Evolutionary conservation across 1,140 invertebrate genomes (phyloP), one percentile per base, ranked within the genome.

Genomic region (Drosophila teissieri): DNA sequence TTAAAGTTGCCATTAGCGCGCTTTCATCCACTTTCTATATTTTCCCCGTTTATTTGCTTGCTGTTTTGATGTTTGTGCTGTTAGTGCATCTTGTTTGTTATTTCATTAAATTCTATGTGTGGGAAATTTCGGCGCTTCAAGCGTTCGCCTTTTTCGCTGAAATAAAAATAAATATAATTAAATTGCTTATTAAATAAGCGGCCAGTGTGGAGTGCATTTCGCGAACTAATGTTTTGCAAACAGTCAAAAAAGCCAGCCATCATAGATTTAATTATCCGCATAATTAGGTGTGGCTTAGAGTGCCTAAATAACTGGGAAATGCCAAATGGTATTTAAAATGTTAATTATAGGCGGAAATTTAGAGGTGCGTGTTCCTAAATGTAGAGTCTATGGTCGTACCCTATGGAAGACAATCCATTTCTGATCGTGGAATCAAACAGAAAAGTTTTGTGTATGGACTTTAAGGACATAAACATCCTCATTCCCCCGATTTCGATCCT

Each of bases 71-170:
- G 19, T 19, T 19, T 19, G 19, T 19, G 61, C 81, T 82, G 52
- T 52, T 58, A 31, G 70, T 46, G 61, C 63, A 70, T 49, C 60
- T 77, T 88, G 83, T 88, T 88, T 89, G 83, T 89, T 88, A 77
- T 88, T 88, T 89, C 76, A 88, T 88, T 88, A 88, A 88, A 88
- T 88, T 83, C 83, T 83, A 88, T 88, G 83, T 65, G 79, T 73
- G 82, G 65, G 55, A 67, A 73, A 63, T 83, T 79, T 22, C 31
- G 31, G 22, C 10, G 42, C 31, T 49, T 39, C 14, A 34, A 51
- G 44, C 45, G 72, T 27, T 31, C 36, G 37, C 17, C 62, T 15
- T 60, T 22, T 42, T 63, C 58, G 57, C 51, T 40, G 39, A 86
- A 86, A 88, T 79, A 79, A 79, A 75, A 78, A 82, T 72, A 86